Base-by-base conservation (phyloP, 2,113 vertebrate species). In the Charina bottae region DNA sequence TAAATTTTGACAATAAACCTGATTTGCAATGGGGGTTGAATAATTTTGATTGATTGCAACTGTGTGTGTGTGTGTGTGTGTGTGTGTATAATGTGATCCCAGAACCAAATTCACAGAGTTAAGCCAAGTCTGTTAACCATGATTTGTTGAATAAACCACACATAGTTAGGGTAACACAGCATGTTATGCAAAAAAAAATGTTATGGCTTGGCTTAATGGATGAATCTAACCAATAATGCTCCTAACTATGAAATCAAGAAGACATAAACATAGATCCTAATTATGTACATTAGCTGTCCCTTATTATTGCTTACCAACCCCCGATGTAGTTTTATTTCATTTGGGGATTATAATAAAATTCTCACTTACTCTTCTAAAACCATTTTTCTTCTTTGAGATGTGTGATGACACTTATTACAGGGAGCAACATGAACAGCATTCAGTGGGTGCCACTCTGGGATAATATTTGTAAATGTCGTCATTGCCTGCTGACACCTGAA, bases 361-460 rank as follows among this genome's bases (percentile, higher is more conserved):
- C 88, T 89, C 88, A 98, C 97, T 97, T 94, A 99, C 99, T 96
- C 97, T 96, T 99, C 97, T 92, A 99, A 95, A 64, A 97, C 88
- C 98, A 99, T 98, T 60, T 96, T 97, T 96, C 97, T 96, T 93
- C 92, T 98, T 96, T 99, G 98, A 64, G 96, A 96, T 94, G 95
- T 97, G 90, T 90, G 96, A 60, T 92, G 60, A 95, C 99, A 99
- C 10, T 87, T 96, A 89, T 97, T 98, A 96, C 99, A 99, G 0
- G 97, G 97, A 85, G 98, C 97, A 24, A 93, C 58, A 93, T 99
- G 98, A 91, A 97, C 60, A 23, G 99, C 98, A 0, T 97, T 97
- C 37, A 98, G 97, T 1, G 99, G 99, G 56, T 97, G 97, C 99
- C 99, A 99, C 2, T 98, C 98, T 55, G 98, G 96, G 19, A 97